Evolutionary conservation across 2,888 invertebrate species (phyloP).

Genomic region (Drosophila merina): DNA sequence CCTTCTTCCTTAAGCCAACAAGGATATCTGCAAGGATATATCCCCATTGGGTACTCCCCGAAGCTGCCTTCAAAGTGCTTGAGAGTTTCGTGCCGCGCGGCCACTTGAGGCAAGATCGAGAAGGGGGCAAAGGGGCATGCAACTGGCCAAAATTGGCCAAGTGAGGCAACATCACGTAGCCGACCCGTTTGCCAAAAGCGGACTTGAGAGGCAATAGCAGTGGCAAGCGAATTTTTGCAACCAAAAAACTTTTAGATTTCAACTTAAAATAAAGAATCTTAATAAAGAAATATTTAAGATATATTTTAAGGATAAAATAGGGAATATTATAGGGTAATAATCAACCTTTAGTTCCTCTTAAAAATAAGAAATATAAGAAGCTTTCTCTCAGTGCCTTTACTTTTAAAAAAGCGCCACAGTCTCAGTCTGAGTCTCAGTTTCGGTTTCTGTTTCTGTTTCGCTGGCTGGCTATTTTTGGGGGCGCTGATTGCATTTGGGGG

Average conservation of each 20-base stretch:
- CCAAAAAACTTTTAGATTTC: neutral
- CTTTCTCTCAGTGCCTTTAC: slow-evolving; percentile 43
- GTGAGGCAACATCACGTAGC: slow-evolving; percentile 68
- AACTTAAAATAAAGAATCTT: neutral
- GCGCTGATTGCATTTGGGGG: slow-evolving; percentile 28
- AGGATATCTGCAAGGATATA: slow-evolving; percentile 33
- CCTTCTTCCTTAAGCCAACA: neutral
- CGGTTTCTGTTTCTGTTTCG: slow-evolving; percentile 15
- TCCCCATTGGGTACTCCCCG: slow-evolving; percentile 26
- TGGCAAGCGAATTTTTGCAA: slow-evolving; percentile 1
- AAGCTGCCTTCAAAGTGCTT: slow-evolving; percentile 31
- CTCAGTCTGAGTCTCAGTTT: neutral
- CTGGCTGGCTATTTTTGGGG: slow-evolving; percentile 35
- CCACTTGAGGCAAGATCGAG: slow-evolving; percentile 16
- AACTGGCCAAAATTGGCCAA: slow-evolving; percentile 68
- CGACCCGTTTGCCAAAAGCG: slow-evolving; percentile 24
- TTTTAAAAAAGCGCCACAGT: slow-evolving; percentile 22
- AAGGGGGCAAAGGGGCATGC: slow-evolving; percentile 5
- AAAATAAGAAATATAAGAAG: neutral
- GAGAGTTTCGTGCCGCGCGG: slow-evolving; percentile 24
- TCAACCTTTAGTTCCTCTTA: too few relatives aligned
- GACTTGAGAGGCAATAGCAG: slow-evolving; percentile 14
- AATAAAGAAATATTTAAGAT: neutral
- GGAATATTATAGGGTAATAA: neutral
- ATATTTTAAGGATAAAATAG: too few relatives aligned